A percentile compares a stretch with the other conserved stretches of the same genome.
phyloP scores from a whole-genome alignment of 2,888 invertebrate species.

The Neuroscelio doddi region DNA sequence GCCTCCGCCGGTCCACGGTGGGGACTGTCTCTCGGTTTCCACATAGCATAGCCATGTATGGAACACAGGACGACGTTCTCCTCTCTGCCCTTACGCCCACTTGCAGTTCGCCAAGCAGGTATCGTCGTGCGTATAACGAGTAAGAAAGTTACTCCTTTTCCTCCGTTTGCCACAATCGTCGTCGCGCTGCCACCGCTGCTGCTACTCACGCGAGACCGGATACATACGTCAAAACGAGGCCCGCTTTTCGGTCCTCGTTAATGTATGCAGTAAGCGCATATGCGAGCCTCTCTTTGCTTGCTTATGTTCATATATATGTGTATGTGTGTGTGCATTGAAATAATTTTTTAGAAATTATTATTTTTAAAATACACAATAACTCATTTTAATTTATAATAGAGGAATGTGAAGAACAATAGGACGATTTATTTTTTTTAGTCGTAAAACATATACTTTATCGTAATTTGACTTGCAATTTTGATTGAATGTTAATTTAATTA shows the following conservation, averaged over 20 bases:
- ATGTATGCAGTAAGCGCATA: constrained; percentile 17
- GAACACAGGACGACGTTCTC: constrained; percentile 67
- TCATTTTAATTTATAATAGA: too few species aligned
- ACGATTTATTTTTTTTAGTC: neutral
- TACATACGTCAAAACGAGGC: constrained; percentile 33
- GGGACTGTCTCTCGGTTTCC: constrained; percentile 65
- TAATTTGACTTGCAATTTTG: too few species aligned
- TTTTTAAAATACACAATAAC: too few species aligned
- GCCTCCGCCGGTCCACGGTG: constrained; percentile 55
- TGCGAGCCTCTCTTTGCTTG: neutral
- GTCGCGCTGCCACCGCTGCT: constrained; percentile 14
- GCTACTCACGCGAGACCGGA: constrained; percentile 27
- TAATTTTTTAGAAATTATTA: too few species aligned
- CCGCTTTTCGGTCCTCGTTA: constrained; percentile 17
- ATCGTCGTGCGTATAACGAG: constrained; percentile 46
- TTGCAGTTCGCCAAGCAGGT: constrained; percentile 48
- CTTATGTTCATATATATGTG: too few species aligned
- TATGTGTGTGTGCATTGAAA: too few species aligned
- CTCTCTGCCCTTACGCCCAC: constrained; percentile 62
- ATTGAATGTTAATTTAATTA: too few species aligned
- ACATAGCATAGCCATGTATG: constrained; percentile 72
- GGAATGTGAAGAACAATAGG: too few species aligned
- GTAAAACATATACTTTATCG: neutral
- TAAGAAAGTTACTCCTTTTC: constrained; percentile 32
- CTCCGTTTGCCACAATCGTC: constrained; percentile 3